These are phyloP conservation scores for Leptinotarsa texana DNA, from an alignment of 1,140 invertebrate species.

Conservation along the genomic window DNA sequence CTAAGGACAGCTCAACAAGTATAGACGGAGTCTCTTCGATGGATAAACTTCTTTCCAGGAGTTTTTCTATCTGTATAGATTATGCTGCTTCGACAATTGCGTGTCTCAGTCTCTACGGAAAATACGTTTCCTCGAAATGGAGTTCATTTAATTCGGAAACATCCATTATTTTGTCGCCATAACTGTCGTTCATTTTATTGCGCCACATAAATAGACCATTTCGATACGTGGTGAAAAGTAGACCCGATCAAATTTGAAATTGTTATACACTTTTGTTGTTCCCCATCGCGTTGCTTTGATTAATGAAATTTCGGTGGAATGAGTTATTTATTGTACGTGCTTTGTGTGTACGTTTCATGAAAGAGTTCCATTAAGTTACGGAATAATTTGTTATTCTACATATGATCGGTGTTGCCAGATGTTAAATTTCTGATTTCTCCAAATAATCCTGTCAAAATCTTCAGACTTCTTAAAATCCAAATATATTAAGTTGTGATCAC, in stretches of 20 bases:
- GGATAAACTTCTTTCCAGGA: slow-evolving; percentile 1
- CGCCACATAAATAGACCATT: neutral
- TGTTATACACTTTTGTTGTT: neutral
- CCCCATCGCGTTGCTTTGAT: neutral
- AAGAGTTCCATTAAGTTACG: no score
- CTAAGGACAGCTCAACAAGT: neutral
- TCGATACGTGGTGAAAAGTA: slow-evolving; percentile 1
- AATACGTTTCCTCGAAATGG: neutral
- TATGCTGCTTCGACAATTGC: neutral
- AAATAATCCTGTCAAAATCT: no score
- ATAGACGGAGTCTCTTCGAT: neutral
- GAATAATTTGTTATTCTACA: no score
- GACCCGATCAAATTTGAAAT: neutral
- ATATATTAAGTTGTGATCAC: no score
- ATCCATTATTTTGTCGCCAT: neutral
- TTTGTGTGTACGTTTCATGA: no score
- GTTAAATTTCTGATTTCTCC: no score
- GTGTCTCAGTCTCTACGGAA: neutral
- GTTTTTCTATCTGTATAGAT: neutral
- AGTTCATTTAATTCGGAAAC: neutral
- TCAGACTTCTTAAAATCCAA: no score
- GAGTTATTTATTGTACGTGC: neutral
- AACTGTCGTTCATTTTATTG: neutral
- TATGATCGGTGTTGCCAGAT: no score
- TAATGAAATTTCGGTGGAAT: neutral